A percentile compares a stretch with the other conserved stretches of the same genome.
phyloP scores from a whole-genome alignment of 2,888 invertebrate genomes.

The Ephialtes manifestator region DNA sequence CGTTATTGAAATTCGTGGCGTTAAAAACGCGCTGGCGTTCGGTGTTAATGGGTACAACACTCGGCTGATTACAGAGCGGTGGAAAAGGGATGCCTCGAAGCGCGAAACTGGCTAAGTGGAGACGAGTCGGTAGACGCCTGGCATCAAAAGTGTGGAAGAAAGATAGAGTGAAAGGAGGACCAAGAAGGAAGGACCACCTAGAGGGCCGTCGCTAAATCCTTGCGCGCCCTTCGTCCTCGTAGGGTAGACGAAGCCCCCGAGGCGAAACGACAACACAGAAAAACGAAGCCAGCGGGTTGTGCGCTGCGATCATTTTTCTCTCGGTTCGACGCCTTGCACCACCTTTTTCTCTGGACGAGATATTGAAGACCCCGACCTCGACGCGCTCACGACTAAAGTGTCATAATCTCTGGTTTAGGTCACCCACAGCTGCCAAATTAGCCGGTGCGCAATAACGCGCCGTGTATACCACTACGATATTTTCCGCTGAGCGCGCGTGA shows the following conservation, averaged over 20 bases:
- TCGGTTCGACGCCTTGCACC: slow-evolving; percentile 65
- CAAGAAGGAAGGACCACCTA: slow-evolving; percentile 77
- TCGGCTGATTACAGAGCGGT: slow-evolving; percentile 81
- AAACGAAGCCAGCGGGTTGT: slow-evolving; percentile 53
- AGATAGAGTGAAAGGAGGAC: slow-evolving; percentile 53
- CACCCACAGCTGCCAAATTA: slow-evolving; percentile 80
- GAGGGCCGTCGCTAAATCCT: slow-evolving; percentile 76
- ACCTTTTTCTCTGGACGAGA: slow-evolving; percentile 1
- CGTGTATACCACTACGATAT: slow-evolving; percentile 60
- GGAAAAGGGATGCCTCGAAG: slow-evolving; percentile 71
- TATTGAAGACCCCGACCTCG: slow-evolving; percentile 26
- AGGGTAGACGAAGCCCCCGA: slow-evolving; percentile 45
- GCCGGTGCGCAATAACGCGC: slow-evolving; percentile 62
- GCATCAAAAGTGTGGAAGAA: slow-evolving; percentile 19
- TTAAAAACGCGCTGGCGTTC: slow-evolving; percentile 67
- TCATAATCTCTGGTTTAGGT: slow-evolving; percentile 78
- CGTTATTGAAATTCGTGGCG: slow-evolving; percentile 74
- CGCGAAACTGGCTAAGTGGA: slow-evolving; percentile 69
- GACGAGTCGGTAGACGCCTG: slow-evolving; percentile 11
- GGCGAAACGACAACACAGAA: slow-evolving; percentile 57
- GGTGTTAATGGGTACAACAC: slow-evolving; percentile 78
- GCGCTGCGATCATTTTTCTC: slow-evolving; percentile 60
- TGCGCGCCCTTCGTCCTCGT: slow-evolving; percentile 50
- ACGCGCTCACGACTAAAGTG: slow-evolving; percentile 67
- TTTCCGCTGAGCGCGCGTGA: slow-evolving; percentile 45